Evolutionary conservation across 2,888 invertebrate genomes (phyloP), one percentile per base, ranked within the genome.

Genomic region (Choristoneura rosaceana): DNA sequence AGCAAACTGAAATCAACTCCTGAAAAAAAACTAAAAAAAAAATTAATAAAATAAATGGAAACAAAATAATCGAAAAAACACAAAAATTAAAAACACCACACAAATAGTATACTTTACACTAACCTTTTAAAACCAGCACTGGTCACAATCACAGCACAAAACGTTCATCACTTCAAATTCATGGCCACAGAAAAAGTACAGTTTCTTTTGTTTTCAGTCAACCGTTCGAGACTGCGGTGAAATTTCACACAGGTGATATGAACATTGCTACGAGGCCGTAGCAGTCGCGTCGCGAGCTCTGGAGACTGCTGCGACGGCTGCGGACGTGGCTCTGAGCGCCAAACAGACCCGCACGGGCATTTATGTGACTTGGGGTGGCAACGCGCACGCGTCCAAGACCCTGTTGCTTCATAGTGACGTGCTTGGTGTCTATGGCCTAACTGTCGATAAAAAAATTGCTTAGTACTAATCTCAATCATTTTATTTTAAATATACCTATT

Each of bases 371-470:
- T 64, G 86, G 91, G 92, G 87, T 86, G 85, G 87, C 80, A 87
- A 84, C 92, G 93, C 93, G 93, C 93, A 93, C 88, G 93, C 93
- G 93, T 93, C 88, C 87, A 86, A 89, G 90, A 93, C 93, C 93
- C 93, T 93, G 93, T 93, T 93, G 93, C 93, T 92, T 93, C 93
- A 74, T 85, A 87, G 90, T 76, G 84, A 79, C 74, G 89, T 70
- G 60, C 38, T 1, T 34, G 3, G 3, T n/a, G 50, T 55, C 47
- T 38, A 47, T 47, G 15, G 74, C 55, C 74, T 75, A 75, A 60
- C 14, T 81, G 75, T 89, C 89, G 89, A 88, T 83, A 75, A 55
- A 25, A 47, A 47, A 14, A n/a, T 5, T 25, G 25, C 2, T 25
- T 25, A 1, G 25, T 25, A 25, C 25, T 25, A 4, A 17, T 14